Evolutionary conservation across 53 echinoderm and acorn worm genomes (phyloP).

Genomic region (Holothuria leucospilota): DNA sequence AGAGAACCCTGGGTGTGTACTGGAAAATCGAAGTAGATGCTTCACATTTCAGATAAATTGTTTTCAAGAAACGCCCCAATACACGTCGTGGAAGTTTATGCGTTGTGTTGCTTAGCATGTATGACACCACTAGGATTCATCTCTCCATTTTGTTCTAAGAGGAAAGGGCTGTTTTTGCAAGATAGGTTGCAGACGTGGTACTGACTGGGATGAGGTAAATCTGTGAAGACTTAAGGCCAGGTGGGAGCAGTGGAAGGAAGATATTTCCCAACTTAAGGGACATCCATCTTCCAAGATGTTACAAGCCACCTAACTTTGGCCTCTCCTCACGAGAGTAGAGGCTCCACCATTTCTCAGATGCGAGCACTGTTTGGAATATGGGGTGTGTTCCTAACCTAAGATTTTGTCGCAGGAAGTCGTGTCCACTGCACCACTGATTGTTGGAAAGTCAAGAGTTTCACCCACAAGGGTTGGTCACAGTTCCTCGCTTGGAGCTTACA

Average conservation of each 20-base stretch:
- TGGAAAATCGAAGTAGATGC: conserved; percentile 67
- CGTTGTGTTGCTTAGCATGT: conserved; percentile 55
- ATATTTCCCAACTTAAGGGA: conserved; percentile 22
- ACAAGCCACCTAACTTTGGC: conserved; percentile 59
- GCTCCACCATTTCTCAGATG: conserved; percentile 77
- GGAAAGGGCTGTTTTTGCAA: too few species aligned
- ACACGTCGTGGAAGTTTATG: conserved; percentile 55
- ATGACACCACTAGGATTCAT: conserved; percentile 65
- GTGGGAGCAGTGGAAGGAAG: too few species aligned
- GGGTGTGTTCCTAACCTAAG: conserved; percentile 43
- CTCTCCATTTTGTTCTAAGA: too few species aligned
- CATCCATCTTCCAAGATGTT: conserved; percentile 33
- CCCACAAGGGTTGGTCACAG: conserved; percentile 56
- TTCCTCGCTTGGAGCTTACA: too few species aligned
- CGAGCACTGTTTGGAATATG: too few species aligned
- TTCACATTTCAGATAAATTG: conserved; percentile 50
- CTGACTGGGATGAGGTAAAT: too few species aligned
- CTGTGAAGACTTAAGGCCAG: too few species aligned
- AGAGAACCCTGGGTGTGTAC: conserved; percentile 66
- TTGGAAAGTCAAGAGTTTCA: conserved; percentile 51
- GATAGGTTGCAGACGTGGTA: too few species aligned
- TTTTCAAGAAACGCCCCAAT: background rate
- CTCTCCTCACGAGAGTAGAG: conserved; percentile 39
- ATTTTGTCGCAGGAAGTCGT: conserved; percentile 30
- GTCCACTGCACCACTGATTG: conserved; percentile 66